Evolutionary conservation across 2,113 vertebrate species (phyloP), one percentile per base, ranked within the genome.

Genomic region (Triplophysa dalaica): DNA sequence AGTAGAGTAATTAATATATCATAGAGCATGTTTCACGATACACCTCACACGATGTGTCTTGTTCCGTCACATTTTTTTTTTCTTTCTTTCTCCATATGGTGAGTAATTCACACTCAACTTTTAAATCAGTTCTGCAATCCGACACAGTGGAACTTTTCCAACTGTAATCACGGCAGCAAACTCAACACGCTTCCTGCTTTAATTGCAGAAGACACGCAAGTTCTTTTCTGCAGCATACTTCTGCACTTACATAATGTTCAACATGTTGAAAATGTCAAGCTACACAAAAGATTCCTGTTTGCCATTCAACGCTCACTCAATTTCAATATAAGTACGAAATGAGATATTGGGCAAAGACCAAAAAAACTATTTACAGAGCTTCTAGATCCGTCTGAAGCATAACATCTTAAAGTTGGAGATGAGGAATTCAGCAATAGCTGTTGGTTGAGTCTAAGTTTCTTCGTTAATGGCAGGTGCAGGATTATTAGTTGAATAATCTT

Each of bases 111-210:
- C 33, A 60, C 33, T 43, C 33, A 29, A 41, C 70, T 17, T 60
- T n/a, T 43, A 8, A 10, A 58, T 74, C 54, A 43, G 16, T 21
- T 21, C 19, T 14, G 14, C 6, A 7, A 60, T 61, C 70, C 58
- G 70, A 22, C 54, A 24, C 13, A 22, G 58, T 74, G 54, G 54
- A 74, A 41, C 54, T 10, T 60, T 74, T 74, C 33, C 70, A 74
- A 74, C 60, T 54, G 58, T 61, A 74, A 74, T 74, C 70, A 74
- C 54, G 41, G 70, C 54, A 6, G 54, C n/a, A 43, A 43, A 74
- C 21, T 61, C 26, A 74, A 29, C n/a, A 61, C 9, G 13, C 11
- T 17, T 61, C 54, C 33, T 43, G 33, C 16, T 4, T 61, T 60
- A 60, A 73, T 73, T 43, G 70, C 19, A 43, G 22, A 43, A 61